Base-by-base conservation (phyloP, 2,797 vertebrate genomes). In the Graptemys geographica region DNA sequence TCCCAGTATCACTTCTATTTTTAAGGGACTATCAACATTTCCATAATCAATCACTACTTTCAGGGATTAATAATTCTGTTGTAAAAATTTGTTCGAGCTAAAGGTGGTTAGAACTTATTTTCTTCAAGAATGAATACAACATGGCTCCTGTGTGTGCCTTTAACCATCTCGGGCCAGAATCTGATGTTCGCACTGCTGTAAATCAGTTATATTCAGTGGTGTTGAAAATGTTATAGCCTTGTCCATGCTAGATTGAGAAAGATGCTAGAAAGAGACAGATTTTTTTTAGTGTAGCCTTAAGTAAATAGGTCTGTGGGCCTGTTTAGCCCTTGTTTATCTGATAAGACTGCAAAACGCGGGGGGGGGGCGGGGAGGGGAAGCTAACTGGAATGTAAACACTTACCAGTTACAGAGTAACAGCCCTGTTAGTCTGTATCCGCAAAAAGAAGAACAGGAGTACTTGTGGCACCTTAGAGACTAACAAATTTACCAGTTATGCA, bases 51-150 rank as follows among this genome's bases (percentile, higher is more conserved):
- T 52, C 5, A 86, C 18, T 88, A 49, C 57, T 83, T 83, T 59
- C 10, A 88, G 21, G 89, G 84, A 62, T 49, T 84, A 87, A n/a
- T 49, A 89, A 87, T 62, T 83, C 80, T 57, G 49, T 79, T 93
- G 86, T 55, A 94, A 33, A 91, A 80, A 49, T 89, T 86, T 89
- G 56, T 72, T 87, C 3, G 85, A 51, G 44, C 79, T 91, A 83
- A 87, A 56, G 59, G 81, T 2, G 10, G 49, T 83, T 89, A 81
- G 49, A 91, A 83, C 51, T 88, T 72, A 5, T 72, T 94, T 28
- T n/a, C 37, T 5, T 79, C 53, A 83, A 79, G 82, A 90, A 94
- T 15, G 23, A 79, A 80, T 87, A 78, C 4, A 86, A 80, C 56
- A 93, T 25, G 69, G 47, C 69, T 79, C 49, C 79, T 89, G 37